Evolutionary conservation across 2,888 invertebrate genomes (phyloP).

Genomic region (Nycteola revayana): DNA sequence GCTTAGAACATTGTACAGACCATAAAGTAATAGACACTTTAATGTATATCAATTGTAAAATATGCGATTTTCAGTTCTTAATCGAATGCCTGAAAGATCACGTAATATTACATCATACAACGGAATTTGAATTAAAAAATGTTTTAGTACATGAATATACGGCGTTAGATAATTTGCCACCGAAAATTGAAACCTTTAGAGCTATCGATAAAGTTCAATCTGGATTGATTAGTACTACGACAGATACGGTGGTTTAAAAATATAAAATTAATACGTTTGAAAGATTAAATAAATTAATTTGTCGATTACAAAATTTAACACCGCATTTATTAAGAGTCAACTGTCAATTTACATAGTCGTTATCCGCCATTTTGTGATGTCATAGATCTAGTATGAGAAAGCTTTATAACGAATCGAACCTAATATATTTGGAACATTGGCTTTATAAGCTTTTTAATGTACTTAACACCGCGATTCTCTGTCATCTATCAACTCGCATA

Average conservation of each 20-base stretch:
- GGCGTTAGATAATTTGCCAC: conserved; percentile 1
- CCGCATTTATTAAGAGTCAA: too few species aligned
- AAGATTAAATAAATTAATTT: too few species aligned
- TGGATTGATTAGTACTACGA: conserved; percentile 48
- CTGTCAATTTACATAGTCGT: too few species aligned
- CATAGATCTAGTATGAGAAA: too few species aligned
- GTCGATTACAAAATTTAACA: too few species aligned
- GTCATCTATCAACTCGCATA: too few species aligned
- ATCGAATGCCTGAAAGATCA: conserved; percentile 43
- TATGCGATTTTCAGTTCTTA: conserved; percentile 52
- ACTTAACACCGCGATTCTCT: too few species aligned
- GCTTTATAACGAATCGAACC: too few species aligned
- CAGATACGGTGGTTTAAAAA: conserved; percentile 26
- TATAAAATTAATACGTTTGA: too few species aligned
- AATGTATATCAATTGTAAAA: conserved; percentile 55
- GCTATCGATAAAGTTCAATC: conserved; percentile 47
- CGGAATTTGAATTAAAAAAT: conserved; percentile 40
- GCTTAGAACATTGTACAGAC: conserved; percentile 39
- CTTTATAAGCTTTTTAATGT: too few species aligned
- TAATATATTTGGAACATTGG: too few species aligned
- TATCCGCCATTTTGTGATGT: too few species aligned
- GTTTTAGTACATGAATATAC: conserved; percentile 46
- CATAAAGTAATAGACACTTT: conserved; percentile 42
- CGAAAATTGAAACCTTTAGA: conserved; percentile 32
- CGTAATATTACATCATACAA: conserved; percentile 41